Conservation (phyloP, 2,888 invertebrate species). For the Bruchidius siliquastri region DNA sequence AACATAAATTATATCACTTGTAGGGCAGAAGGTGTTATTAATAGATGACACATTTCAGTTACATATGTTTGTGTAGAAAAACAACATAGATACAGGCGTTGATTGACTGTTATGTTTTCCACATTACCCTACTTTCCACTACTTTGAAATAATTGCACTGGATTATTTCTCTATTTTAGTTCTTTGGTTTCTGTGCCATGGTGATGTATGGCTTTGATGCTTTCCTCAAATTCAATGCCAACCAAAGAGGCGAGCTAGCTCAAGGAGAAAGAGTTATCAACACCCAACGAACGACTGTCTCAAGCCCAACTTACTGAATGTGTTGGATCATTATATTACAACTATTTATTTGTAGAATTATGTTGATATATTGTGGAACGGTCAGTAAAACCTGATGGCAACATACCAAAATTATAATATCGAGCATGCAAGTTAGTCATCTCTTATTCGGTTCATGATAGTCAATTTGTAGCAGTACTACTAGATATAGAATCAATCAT, state of each 20-base stretch:
- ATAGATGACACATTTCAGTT: too few relatives aligned
- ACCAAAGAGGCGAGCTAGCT: constrained; percentile 64
- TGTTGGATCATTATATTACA: not conserved
- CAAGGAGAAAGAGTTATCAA: constrained; percentile 65
- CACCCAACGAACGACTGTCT: constrained; percentile 57
- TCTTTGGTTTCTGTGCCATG: constrained; percentile 83
- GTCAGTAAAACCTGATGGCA: not conserved
- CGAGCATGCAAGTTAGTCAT: too few relatives aligned
- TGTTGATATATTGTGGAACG: not conserved
- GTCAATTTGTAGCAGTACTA: too few relatives aligned
- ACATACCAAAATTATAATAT: not conserved
- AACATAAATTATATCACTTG: too few relatives aligned
- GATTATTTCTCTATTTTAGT: constrained; percentile 54
- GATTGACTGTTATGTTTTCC: too few relatives aligned
- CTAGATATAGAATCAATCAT: too few relatives aligned
- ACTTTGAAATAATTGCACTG: too few relatives aligned
- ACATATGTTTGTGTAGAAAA: too few relatives aligned
- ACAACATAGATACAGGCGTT: too few relatives aligned
- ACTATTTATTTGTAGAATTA: not conserved
- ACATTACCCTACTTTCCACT: not conserved
- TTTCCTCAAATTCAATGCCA: constrained; percentile 69
- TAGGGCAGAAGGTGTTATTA: too few relatives aligned
- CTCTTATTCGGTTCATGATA: too few relatives aligned
- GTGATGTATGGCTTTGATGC: constrained; percentile 74
- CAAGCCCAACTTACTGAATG: constrained; percentile 48